Percentiles rank a stretch among this genome's conserved stretches.
These are phyloP conservation scores for Priapulus caudatus DNA, from an alignment of 2,888 invertebrate genomes.

Conservation along the genomic window DNA sequence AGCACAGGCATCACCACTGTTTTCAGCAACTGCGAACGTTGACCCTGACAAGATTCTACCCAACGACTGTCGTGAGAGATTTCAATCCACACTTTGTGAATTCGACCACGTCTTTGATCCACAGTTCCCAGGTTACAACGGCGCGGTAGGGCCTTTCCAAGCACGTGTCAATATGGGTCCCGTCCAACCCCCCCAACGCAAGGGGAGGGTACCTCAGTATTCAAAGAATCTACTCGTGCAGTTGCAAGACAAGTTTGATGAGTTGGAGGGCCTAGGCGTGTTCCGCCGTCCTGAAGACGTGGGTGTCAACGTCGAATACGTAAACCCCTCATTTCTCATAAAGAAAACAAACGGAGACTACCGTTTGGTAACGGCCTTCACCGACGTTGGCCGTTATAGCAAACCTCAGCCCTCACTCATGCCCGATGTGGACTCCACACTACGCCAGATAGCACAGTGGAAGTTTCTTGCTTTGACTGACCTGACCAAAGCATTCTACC, in stretches of 20 bases:
- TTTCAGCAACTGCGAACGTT: constrained; percentile 8
- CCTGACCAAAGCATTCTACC: constrained; percentile 18
- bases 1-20: too few species aligned
- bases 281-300: constrained; percentile 19
- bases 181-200: constrained; percentile 22
- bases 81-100: constrained; percentile 9
- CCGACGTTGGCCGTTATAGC: constrained; percentile 11
- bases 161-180: constrained; percentile 24
- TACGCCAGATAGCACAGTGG: constrained; percentile 9
- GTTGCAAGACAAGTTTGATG: constrained; percentile 21
- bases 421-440: constrained; percentile 9
- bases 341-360: constrained; percentile 18
- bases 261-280: constrained; percentile 22
- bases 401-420: constrained; percentile 8
- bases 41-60: constrained; percentile 17
- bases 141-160: constrained; percentile 19
- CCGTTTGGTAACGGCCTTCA: constrained; percentile 17
- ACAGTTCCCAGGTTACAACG: constrained; percentile 19
- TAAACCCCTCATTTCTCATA: constrained; percentile 24
- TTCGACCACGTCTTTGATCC: constrained; percentile 20
- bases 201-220: constrained; percentile 22
- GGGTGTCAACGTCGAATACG: constrained; percentile 19
- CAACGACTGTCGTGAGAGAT: constrained; percentile 4
- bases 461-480: constrained; percentile 16
- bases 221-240: constrained; percentile 18